Evolutionary conservation across 2,113 vertebrate genomes (phyloP), one percentile per base, ranked within the genome.

Genomic region (Seriola quinqueradiata): DNA sequence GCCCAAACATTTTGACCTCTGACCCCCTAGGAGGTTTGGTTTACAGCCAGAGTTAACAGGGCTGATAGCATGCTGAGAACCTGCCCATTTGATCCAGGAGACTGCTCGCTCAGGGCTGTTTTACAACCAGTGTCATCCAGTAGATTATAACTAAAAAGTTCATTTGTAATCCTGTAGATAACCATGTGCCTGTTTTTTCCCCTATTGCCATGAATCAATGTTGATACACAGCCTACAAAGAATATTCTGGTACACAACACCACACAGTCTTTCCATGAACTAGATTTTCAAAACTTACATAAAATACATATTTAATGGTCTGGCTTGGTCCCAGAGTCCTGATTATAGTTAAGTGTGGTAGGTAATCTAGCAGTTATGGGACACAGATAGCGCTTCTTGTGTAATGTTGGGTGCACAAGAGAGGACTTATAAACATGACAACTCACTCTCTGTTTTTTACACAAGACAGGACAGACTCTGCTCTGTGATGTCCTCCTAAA

Each of bases 1-100:
- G 92, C 92, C 89, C 87, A 88, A 90, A 93, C 85, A 92, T 86
- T 89, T 90, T 82, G 82, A 94, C 95, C 95, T 92, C 73, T 95
- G 93, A 95, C 91, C 92, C 68, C 52, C 61, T 17, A 70, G 70
- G 90, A 86, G 90, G 87, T 87, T 91, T 87, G 77, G 78, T 95
- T 94, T 92, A 94, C 86, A 79, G 82, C 88, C 70, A 40, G 79
- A 77, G 77, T 90, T 94, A 92, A 90, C 88, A 80, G 85, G 67
- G 80, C 87, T 89, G 88, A 94, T 90, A 92, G 90, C 87, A 64
- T 84, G 91, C 91, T 91, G 89, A 86, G 90, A 92, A 82, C 71
- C 79, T 83, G 74, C 85, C 66, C 77, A 90, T 89, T 92, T 92
- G 91, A 93, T 91, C 90, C 63, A 25, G 60, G 32, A 73, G 55